phyloP scores from a whole-genome alignment of 2,113 vertebrate genomes.

The Chaetops frenatus region DNA sequence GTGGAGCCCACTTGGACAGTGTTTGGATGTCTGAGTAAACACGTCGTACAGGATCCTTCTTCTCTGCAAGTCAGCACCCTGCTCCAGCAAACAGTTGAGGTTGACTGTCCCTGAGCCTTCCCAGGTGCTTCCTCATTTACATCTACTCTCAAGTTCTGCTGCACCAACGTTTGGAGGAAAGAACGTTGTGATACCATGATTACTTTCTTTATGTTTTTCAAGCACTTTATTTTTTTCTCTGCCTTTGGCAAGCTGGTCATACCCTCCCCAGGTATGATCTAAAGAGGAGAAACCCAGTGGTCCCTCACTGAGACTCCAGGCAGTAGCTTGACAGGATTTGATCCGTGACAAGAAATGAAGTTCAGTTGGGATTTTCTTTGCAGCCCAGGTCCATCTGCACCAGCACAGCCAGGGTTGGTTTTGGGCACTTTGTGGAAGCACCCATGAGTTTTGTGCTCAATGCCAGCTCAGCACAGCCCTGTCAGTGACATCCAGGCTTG shows the following conservation, averaged over 20 bases:
- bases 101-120: not conserved
- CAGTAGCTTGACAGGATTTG: not conserved
- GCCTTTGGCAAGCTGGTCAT: not conserved
- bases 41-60: accelerated
- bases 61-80: not conserved
- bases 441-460: accelerated
- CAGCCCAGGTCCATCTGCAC: not conserved
- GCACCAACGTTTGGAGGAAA: not conserved
- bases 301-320: not conserved
- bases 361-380: not conserved
- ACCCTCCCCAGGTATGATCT: not conserved
- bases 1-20: accelerated
- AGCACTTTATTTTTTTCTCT: not conserved
- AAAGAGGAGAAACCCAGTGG: not conserved
- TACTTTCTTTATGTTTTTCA: not conserved
- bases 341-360: not conserved
- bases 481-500: not conserved
- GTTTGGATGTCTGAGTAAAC: not conserved
- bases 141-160: not conserved
- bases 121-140: not conserved
- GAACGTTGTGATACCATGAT: accelerated
- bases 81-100: accelerated
- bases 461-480: not conserved
- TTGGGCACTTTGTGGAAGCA: not conserved
- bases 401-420: not conserved